phyloP scores from a whole-genome alignment of 1,140 invertebrate species.

The Holotrichia oblita region DNA sequence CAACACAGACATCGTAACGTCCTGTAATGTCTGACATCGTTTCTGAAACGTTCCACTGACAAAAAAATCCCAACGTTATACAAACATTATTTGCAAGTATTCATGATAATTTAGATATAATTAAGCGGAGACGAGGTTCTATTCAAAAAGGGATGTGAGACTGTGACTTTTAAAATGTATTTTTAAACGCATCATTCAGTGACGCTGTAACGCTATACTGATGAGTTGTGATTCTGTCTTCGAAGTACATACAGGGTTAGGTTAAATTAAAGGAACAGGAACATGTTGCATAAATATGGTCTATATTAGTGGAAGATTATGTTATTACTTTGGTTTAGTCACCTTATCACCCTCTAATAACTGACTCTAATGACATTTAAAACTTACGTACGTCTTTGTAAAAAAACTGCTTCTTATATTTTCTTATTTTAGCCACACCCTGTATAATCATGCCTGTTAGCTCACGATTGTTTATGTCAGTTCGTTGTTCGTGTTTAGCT shows the following conservation, averaged over 20 bases:
- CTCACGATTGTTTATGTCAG: neutral
- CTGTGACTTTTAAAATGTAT: conserved; percentile 28
- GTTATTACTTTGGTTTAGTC: too few species aligned
- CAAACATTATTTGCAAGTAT: conserved; percentile 39
- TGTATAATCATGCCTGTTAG: neutral
- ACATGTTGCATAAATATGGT: too few species aligned
- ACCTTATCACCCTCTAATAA: too few species aligned
- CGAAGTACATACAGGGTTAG: neutral
- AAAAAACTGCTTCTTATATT: too few species aligned
- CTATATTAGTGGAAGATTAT: too few species aligned
- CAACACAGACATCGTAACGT: neutral
- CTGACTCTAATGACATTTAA: too few species aligned
- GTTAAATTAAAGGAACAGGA: too few species aligned
- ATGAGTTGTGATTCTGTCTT: conserved; percentile 17
- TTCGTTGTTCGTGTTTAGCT: neutral
- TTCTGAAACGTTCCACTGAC: neutral
- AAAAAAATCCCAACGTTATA: conserved; percentile 8
- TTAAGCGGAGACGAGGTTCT: neutral
- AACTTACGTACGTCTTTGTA: too few species aligned
- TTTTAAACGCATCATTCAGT: conserved; percentile 31
- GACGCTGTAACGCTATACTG: neutral
- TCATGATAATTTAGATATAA: conserved; percentile 38
- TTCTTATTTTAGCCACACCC: too few species aligned
- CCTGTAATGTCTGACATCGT: neutral
- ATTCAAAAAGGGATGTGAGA: neutral